phyloP scores from a whole-genome alignment of 1,140 invertebrate species.

The Drosophila melanogaster region Release_6_plus_ISO1_MT NT_037436.4:6502001-6502500 shows the following conservation, averaged over 20 bases:
- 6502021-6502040: slow-evolving; percentile 6
- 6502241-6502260: slow-evolving; percentile 80
- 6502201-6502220: slow-evolving; percentile 22
- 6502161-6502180: slow-evolving; percentile 50
- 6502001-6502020: background rate
- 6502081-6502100: slow-evolving; percentile 40
- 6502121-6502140: slow-evolving; percentile 3
- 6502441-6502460: too few relatives aligned
- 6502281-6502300: background rate
- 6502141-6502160: slow-evolving; percentile 19
- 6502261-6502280: slow-evolving; percentile 47
- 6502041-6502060: slow-evolving; percentile 40
- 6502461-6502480: too few relatives aligned
- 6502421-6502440: too few relatives aligned
- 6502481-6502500: background rate
- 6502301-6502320: too few relatives aligned
- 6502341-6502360: too few relatives aligned
- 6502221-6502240: slow-evolving; percentile 57
- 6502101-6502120: slow-evolving; percentile 43
- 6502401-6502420: too few relatives aligned
- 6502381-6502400: too few relatives aligned
- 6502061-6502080: slow-evolving; percentile 33
- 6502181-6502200: slow-evolving; percentile 59
- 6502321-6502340: too few relatives aligned
- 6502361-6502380: too few relatives aligned